These are phyloP conservation scores for Neoascia interrupta DNA, from an alignment of 2,888 invertebrate genomes.

Conservation along the genomic window DNA sequence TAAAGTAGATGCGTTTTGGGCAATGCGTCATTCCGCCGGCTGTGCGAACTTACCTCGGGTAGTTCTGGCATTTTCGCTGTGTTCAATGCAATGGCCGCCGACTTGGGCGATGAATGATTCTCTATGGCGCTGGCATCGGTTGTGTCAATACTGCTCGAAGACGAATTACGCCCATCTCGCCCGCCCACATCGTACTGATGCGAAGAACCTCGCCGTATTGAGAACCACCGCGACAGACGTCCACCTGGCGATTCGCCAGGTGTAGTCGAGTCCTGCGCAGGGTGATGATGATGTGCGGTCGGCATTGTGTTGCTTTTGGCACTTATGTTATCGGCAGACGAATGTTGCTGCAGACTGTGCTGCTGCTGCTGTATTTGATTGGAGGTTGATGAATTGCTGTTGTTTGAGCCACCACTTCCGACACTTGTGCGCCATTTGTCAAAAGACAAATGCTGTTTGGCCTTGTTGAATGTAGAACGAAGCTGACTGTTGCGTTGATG, in stretches of 20 bases:
- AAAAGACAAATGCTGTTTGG: conserved; percentile 86
- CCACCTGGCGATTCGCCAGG: conserved; percentile 88
- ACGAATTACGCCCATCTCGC: conserved; percentile 78
- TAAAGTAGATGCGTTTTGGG: no score
- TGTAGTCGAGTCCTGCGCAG: conserved; percentile 79
- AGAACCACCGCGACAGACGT: conserved; percentile 92
- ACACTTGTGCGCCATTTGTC: conserved; percentile 86
- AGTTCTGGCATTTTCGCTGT: conserved; percentile 87
- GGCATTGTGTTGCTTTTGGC: conserved; percentile 71
- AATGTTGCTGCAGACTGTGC: conserved; percentile 75
- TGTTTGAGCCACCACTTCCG: conserved; percentile 76
- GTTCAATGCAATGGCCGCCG: conserved; percentile 70
- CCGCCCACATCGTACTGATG: conserved; percentile 89
- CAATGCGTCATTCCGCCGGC: no score
- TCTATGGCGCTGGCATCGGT: conserved; percentile 74
- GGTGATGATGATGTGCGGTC: conserved; percentile 71
- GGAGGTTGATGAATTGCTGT: conserved; percentile 72
- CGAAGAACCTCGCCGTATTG: conserved; percentile 89
- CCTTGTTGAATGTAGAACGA: conserved; percentile 89
- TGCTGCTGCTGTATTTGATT: conserved; percentile 66
- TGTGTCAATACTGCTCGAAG: conserved; percentile 76
- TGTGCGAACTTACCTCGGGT: conserved; percentile 88
- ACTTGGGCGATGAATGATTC: conserved; percentile 73
- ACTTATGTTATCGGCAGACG: conserved; percentile 69
- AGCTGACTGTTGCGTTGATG: conserved; percentile 87